A percentile compares a stretch with the other conserved stretches of the same genome.
Conservation (phyloP, 2,888 invertebrate genomes). For the Zygaena filipendulae region DNA sequence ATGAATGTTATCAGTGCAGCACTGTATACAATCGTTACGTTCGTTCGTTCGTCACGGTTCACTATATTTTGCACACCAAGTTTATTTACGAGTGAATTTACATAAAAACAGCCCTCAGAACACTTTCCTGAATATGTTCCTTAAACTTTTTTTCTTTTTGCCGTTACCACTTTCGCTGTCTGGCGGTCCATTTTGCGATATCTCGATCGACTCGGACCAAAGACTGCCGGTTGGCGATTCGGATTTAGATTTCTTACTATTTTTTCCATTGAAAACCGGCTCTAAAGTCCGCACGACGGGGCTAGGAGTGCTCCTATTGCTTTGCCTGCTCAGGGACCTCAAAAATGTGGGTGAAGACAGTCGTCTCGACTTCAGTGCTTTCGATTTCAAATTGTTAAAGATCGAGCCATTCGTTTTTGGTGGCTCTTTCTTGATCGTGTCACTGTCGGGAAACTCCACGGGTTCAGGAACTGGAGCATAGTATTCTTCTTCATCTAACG, state of each 20-base stretch:
- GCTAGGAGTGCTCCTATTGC: slow-evolving; percentile 49
- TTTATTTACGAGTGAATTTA: too few relatives aligned
- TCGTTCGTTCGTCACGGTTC: too few relatives aligned
- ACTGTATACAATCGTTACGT: too few relatives aligned
- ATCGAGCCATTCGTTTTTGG: slow-evolving; percentile 59
- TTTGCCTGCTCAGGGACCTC: slow-evolving; percentile 65
- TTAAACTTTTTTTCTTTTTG: slow-evolving; percentile 76
- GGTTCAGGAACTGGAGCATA: slow-evolving; percentile 59
- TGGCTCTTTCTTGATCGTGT: slow-evolving; percentile 31
- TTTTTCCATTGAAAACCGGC: slow-evolving; percentile 45
- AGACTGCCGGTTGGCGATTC: slow-evolving; percentile 57
- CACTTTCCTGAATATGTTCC: slow-evolving; percentile 82
- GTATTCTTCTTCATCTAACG: slow-evolving; percentile 67
- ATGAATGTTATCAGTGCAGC: too few relatives aligned
- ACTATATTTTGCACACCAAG: too few relatives aligned
- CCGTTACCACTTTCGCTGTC: slow-evolving; percentile 33
- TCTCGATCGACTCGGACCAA: slow-evolving; percentile 58
- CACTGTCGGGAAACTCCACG: slow-evolving; percentile 38
- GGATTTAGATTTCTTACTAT: slow-evolving; percentile 42
- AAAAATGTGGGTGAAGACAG: slow-evolving; percentile 71
- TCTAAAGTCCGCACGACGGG: slow-evolving; percentile 40
- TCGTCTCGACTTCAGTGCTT: slow-evolving; percentile 61
- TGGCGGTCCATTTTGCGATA: slow-evolving; percentile 45
- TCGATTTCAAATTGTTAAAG: slow-evolving; percentile 53
- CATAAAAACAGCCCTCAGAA: slow-evolving; percentile 76